Percentiles rank a stretch among this genome's conserved stretches.
phyloP scores from a whole-genome alignment of 1,140 invertebrate species.

The Drosophila eugracilis region DNA sequence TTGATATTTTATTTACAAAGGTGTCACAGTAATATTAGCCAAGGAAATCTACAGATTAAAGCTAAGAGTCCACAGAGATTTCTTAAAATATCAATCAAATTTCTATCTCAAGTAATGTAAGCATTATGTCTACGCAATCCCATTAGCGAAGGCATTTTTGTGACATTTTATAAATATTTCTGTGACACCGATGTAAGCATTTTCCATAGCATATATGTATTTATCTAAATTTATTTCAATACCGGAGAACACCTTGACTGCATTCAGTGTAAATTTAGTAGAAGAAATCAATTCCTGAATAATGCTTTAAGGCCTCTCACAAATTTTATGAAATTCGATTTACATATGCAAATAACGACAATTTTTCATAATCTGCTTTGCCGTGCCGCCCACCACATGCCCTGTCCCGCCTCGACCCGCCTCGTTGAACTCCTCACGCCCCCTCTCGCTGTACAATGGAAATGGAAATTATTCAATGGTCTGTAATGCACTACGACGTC shows the following conservation, averaged over 20 bases:
- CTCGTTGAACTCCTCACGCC: no score
- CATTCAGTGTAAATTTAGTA: slow-evolving; percentile 38
- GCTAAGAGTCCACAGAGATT: no score
- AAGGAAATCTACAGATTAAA: not conserved
- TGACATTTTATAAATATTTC: slow-evolving; percentile 2
- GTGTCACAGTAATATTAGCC: not conserved
- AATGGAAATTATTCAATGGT: slow-evolving; percentile 85
- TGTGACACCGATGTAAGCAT: not conserved
- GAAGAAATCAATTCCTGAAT: slow-evolving; percentile 47
- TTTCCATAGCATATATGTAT: slow-evolving; percentile 5
- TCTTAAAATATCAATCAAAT: not conserved
- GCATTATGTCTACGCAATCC: not conserved
- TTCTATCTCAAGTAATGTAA: not conserved
- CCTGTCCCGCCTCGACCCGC: not conserved
- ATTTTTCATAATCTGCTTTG: slow-evolving; percentile 85
- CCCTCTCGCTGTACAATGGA: slow-evolving; percentile 65
- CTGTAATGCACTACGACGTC: slow-evolving; percentile 74
- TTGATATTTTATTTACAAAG: not conserved
- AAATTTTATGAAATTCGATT: slow-evolving; percentile 84
- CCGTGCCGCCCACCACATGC: slow-evolving; percentile 13
- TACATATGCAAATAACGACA: slow-evolving; percentile 84
- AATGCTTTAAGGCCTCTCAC: slow-evolving; percentile 74
- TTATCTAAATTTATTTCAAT: slow-evolving; percentile 21
- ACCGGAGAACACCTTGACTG: slow-evolving; percentile 33
- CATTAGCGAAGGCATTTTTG: not conserved